Evolutionary conservation across 2,797 vertebrate species (phyloP).

Genomic region (Acestrorhynchus altus): DNA sequence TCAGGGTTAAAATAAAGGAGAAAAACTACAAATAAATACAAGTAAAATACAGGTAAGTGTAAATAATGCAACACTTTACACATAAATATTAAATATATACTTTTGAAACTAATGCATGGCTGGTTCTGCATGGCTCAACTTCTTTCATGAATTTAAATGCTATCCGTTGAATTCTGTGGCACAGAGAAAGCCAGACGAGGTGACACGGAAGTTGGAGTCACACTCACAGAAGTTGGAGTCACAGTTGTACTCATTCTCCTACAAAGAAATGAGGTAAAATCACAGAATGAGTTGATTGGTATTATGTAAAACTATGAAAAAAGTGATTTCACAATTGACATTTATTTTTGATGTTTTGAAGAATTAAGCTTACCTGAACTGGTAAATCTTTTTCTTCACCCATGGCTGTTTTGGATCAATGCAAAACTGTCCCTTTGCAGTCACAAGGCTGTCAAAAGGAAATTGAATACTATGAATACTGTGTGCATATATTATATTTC

Average conservation of each 20-base stretch:
- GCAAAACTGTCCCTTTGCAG: constrained; percentile 39
- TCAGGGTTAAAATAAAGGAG: too few relatives aligned
- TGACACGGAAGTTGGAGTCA: too few relatives aligned
- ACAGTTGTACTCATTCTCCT: not conserved
- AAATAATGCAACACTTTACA: not conserved
- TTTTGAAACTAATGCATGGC: not conserved
- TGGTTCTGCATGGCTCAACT: not conserved
- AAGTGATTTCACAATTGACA: not conserved
- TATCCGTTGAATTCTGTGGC: not conserved
- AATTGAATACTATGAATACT: not conserved
- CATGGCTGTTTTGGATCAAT: constrained; percentile 30
- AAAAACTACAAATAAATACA: too few relatives aligned
- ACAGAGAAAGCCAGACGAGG: not conserved
- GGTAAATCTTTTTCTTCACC: constrained; percentile 25
- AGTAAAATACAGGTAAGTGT: not conserved
- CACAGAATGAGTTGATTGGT: not conserved
- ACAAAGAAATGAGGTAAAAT: not conserved
- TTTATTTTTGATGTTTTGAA: not conserved
- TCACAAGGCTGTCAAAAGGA: constrained; percentile 54
- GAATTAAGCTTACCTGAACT: constrained; percentile 48
- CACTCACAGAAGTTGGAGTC: not conserved
- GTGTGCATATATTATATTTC: too few relatives aligned
- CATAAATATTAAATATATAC: not conserved
- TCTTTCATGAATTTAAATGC: not conserved
- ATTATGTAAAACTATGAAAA: not conserved